Evolutionary conservation across 2,113 vertebrate genomes (phyloP).

Genomic region (Ophiodon elongatus): DNA sequence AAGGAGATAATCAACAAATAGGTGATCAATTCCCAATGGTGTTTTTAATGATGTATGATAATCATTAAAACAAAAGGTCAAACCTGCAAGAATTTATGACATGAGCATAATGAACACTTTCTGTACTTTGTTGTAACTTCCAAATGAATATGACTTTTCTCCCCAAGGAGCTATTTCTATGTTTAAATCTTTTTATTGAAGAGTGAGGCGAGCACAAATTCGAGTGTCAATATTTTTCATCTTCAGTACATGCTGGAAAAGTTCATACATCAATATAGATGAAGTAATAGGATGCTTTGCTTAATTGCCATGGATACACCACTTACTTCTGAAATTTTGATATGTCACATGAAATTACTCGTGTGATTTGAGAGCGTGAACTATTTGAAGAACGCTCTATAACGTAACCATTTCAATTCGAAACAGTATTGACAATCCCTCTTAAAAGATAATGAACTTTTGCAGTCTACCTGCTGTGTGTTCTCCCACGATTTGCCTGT

Average conservation of each 20-base stretch:
- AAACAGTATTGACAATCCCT: constrained; percentile 22
- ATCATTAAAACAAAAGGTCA: constrained; percentile 53
- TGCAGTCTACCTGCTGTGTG: constrained; percentile 1
- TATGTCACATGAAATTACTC: neutral
- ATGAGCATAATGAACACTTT: neutral
- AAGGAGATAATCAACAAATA: constrained; percentile 56
- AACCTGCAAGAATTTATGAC: constrained; percentile 3
- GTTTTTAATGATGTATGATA: constrained; percentile 39
- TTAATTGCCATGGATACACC: constrained; percentile 22
- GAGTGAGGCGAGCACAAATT: neutral
- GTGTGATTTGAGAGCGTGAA: neutral
- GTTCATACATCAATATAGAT: constrained; percentile 33
- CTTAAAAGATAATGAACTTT: constrained; percentile 57
- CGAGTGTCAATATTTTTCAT: constrained; percentile 29
- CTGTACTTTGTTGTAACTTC: constrained; percentile 18
- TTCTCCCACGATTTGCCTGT: constrained; percentile 64
- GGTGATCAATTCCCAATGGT: constrained; percentile 37
- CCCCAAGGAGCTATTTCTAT: constrained; percentile 17
- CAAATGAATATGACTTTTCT: constrained; percentile 5
- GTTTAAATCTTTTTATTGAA: constrained; percentile 19
- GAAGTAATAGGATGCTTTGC: constrained; percentile 15
- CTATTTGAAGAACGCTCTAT: constrained; percentile 3
- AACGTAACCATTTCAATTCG: neutral
- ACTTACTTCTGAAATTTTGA: constrained; percentile 14
- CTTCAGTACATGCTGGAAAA: constrained; percentile 12